Evolutionary conservation across 2,797 vertebrate genomes (phyloP).

Genomic region (Peromyscus aztecus): DNA sequence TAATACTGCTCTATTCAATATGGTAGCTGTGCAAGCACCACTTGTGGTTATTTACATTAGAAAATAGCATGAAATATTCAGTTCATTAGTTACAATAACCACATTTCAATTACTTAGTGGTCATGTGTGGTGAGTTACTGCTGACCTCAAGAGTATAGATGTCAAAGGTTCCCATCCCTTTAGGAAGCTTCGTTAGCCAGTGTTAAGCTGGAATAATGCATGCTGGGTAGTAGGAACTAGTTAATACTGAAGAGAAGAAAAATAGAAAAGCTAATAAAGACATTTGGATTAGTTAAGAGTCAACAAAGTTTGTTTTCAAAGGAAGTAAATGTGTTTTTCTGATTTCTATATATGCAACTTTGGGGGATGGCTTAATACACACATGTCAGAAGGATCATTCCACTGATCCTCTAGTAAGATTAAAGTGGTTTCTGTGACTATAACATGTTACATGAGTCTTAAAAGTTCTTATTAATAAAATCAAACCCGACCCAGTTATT

Average conservation of each 20-base stretch:
- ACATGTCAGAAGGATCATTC: neutral
- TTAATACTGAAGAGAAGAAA: neutral
- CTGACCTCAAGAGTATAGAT: neutral
- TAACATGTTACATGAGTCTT: too few relatives aligned
- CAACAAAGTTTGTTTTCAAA: constrained; percentile 29
- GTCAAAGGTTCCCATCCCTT: neutral
- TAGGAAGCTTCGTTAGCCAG: neutral
- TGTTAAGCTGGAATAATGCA: neutral
- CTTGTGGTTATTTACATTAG: neutral
- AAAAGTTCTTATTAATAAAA: too few relatives aligned
- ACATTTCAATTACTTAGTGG: neutral
- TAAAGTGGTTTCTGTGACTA: constrained; percentile 11
- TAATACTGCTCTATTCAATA: neutral
- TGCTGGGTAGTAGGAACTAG: neutral
- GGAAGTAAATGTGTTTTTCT: constrained; percentile 15
- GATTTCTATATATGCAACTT: neutral
- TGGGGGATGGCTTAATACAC: neutral
- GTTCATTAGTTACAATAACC: neutral
- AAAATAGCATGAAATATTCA: neutral
- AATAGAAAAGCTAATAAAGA: neutral
- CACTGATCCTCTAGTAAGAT: neutral
- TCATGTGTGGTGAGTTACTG: neutral
- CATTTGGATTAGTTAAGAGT: neutral
- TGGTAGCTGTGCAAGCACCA: neutral
- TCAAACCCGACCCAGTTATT: too few relatives aligned